These are phyloP conservation scores for Megaceryle torquata DNA, from an alignment of 2,113 vertebrate species.

Conservation along the genomic window DNA sequence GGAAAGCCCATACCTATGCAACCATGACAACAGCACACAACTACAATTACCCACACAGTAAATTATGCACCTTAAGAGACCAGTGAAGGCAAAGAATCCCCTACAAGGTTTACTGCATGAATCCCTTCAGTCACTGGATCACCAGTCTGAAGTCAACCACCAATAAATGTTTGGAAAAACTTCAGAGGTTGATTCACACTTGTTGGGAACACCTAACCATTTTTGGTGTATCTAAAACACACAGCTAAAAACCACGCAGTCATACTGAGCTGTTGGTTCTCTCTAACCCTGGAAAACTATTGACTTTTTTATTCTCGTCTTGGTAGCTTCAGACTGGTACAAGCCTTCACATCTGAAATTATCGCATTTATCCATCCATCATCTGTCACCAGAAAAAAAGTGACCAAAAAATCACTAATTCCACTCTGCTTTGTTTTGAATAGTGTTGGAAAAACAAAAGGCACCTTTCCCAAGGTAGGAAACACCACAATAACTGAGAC, in stretches of 20 bases:
- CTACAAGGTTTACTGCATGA: background rate
- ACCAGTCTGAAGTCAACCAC: background rate
- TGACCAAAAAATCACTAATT: background rate
- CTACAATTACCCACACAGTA: background rate
- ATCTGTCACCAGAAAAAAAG: background rate
- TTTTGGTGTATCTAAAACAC: background rate
- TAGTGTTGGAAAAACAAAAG: too few species aligned
- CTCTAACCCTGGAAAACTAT: background rate
- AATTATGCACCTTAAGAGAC: background rate
- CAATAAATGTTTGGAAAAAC: background rate
- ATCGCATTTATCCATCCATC: background rate
- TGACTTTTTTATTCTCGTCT: background rate
- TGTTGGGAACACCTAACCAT: background rate
- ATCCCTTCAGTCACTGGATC: background rate
- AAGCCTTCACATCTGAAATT: background rate
- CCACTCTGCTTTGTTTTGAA: background rate
- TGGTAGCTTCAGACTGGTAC: background rate
- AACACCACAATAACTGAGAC: too few species aligned
- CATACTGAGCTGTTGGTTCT: background rate
- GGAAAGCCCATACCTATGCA: background rate
- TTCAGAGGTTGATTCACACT: background rate
- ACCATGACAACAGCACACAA: conserved; percentile 41
- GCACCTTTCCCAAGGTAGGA: too few species aligned
- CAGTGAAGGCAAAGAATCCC: background rate
- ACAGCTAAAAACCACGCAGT: rapidly evolving